phyloP scores from a whole-genome alignment of 2,113 vertebrate species.

The Scophthalmus maximus region DNA sequence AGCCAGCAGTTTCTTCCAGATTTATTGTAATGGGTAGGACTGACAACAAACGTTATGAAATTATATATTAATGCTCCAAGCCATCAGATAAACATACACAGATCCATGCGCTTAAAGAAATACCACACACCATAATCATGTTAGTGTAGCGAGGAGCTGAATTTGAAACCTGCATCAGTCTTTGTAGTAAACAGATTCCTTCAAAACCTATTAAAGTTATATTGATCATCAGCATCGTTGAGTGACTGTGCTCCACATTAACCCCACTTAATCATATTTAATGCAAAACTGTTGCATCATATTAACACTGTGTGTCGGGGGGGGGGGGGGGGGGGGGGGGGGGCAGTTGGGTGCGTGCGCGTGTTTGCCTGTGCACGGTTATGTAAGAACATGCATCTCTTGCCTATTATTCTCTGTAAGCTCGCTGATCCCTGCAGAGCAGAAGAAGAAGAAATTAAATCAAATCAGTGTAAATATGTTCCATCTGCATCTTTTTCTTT shows the following conservation, averaged over 20 bases:
- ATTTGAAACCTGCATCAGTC: conserved; percentile 35
- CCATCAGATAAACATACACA: neutral
- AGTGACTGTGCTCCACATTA: conserved; percentile 51
- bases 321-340: conserved; percentile 10
- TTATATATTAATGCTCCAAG: neutral
- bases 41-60: neutral
- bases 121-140: conserved; percentile 2
- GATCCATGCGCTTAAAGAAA: neutral
- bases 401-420: conserved; percentile 70
- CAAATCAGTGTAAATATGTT: conserved; percentile 62
- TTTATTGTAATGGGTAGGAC: neutral
- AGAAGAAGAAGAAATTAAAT: conserved; percentile 60
- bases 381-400: conserved; percentile 61
- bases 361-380: conserved; percentile 33
- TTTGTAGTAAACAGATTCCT: conserved; percentile 37
- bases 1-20: neutral
- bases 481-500: conserved; percentile 38
- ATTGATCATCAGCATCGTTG: conserved; percentile 24
- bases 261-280: conserved; percentile 59
- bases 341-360: conserved; percentile 1
- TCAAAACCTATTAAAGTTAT: conserved; percentile 51
- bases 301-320: conserved; percentile 25
- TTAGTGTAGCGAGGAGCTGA: conserved; percentile 9
- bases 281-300: conserved; percentile 67
- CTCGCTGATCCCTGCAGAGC: conserved; percentile 66